Base-by-base conservation (phyloP, 1,140 invertebrate genomes). In the Ruditapes philippinarum region DNA sequence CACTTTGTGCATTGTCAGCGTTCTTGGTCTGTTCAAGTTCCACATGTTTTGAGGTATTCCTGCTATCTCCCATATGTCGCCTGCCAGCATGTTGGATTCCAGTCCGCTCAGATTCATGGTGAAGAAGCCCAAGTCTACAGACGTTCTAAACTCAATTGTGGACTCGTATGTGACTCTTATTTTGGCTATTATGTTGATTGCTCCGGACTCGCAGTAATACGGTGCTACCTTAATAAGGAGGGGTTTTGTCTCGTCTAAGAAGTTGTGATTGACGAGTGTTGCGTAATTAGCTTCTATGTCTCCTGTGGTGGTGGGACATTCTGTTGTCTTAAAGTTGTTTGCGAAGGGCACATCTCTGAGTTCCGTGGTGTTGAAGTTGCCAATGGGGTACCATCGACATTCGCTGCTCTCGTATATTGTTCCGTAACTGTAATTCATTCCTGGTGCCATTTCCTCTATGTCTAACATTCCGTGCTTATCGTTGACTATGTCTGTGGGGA, bases 321-420 rank as follows among this genome's bases (percentile, higher is more conserved):
- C 19, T 4, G n/a, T 78, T 2, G 2, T 36, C 33, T 7, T 38
- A 19, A 40, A 73, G 2, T 25, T 33, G 17, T 73, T 73, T 38
- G 68, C 68, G 40, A 73, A 73, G 19, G 68, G 68, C 40, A 40
- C 68, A 19, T 38, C 68, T 38, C 22, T 1, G 1, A 73, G n/a
- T 73, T 38, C 68, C n/a, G 68, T 73, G 1, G 68, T 40, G 17
- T 73, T 73, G n/a, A 73, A 73, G 28, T 78, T 51, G 22, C n/a
- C 40, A 33, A 45, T 78, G 14, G 14, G 74, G 45, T 51, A 45
- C 45, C 22, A 78, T 45, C n/a, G 25, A 4, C 12, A 14, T 40
- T 45, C 28, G 31, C 19, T 11, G 28, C 74, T 78, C 4, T 78
- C 74, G 74, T 78, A 78, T 42, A 2, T 49, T 14, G 40, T 78